Evolutionary conservation across 2,797 vertebrate genomes (phyloP).

Genomic region (Alectoris magna): DNA sequence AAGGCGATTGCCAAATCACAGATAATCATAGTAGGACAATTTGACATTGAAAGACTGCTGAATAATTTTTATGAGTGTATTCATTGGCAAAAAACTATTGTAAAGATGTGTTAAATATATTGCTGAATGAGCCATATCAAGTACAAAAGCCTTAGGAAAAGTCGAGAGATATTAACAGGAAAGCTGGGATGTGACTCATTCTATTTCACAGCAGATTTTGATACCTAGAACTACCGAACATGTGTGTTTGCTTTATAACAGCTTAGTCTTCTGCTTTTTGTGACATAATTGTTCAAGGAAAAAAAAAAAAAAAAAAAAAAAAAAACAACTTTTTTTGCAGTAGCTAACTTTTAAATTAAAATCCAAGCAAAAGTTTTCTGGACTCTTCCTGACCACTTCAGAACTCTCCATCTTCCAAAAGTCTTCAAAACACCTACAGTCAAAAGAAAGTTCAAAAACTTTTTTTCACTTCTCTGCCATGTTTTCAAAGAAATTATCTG

Average conservation of each 20-base stretch:
- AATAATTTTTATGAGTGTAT: slow-evolving; percentile 10
- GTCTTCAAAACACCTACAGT: neutral
- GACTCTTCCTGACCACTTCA: neutral
- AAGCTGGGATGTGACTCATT: neutral
- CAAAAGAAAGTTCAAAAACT: neutral
- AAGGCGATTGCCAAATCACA: neutral
- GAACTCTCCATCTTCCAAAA: neutral
- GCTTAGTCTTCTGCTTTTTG: neutral
- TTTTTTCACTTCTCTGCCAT: neutral
- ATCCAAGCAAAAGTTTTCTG: neutral
- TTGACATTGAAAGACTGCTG: neutral
- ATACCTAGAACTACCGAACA: neutral
- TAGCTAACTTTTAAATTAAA: neutral
- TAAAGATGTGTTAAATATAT: neutral
- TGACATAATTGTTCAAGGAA: neutral
- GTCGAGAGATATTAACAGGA: neutral
- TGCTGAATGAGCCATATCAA: neutral
- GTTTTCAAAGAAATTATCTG: neutral
- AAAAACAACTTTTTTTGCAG: neutral
- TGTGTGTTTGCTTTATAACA: neutral
- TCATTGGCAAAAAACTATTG: neutral
- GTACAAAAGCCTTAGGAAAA: slow-evolving; percentile 6
- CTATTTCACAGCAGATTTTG: neutral
- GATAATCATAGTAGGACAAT: neutral
- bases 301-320: neutral